phyloP scores from a whole-genome alignment of 2,113 vertebrate species.

The Xenopus borealis region DNA sequence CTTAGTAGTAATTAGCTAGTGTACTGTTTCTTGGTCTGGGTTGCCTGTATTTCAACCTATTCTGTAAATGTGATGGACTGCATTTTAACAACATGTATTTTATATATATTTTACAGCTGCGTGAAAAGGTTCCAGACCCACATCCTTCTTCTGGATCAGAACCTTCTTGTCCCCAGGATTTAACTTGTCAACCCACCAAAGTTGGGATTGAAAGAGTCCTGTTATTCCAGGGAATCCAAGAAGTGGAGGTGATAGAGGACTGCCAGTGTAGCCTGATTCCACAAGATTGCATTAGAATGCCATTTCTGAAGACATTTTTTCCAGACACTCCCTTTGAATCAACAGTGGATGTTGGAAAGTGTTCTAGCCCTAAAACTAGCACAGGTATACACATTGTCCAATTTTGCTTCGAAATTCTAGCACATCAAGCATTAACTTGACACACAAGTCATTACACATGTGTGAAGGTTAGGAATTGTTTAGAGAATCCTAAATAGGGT shows the following conservation, averaged over 20 bases:
- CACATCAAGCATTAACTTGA: too few species aligned
- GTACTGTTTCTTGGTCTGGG: too few species aligned
- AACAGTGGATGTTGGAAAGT: conserved; percentile 64
- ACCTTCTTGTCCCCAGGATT: conserved; percentile 56
- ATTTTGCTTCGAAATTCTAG: too few species aligned
- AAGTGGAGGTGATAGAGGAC: conserved; percentile 65
- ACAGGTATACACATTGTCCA: conserved; percentile 51
- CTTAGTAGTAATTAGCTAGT: too few species aligned
- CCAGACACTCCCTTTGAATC: conserved; percentile 67
- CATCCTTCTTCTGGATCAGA: neutral
- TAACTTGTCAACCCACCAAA: conserved; percentile 58
- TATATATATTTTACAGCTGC: neutral
- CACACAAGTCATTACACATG: too few species aligned
- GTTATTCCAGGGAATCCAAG: conserved; percentile 58
- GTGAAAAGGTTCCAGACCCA: neutral
- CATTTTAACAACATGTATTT: too few species aligned
- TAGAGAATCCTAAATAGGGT: too few species aligned
- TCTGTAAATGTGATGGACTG: too few species aligned
- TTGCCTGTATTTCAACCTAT: too few species aligned
- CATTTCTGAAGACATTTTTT: conserved; percentile 67
- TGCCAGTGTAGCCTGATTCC: conserved; percentile 66
- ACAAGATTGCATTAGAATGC: conserved; percentile 60
- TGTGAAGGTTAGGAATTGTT: neutral
- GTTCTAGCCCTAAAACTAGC: conserved; percentile 56
- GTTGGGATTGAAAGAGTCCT: conserved; percentile 60